Base-by-base conservation (phyloP, 2,797 vertebrate genomes). In the Psittacula derbiana region DNA sequence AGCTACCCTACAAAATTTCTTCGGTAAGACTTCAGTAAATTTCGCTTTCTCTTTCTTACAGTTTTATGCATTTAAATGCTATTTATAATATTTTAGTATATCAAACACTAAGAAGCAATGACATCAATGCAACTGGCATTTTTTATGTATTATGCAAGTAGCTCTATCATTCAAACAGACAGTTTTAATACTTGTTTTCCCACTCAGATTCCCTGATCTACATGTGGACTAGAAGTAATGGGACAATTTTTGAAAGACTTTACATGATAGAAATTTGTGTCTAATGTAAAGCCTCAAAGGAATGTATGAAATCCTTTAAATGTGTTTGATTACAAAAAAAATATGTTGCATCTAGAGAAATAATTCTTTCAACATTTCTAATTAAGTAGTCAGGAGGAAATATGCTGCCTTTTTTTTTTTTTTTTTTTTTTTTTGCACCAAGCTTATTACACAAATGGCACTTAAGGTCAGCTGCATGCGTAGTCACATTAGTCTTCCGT, bases 311-410 rank as follows among this genome's bases (percentile, higher is more conserved):
- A 74, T 85, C 21, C 41, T 95, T 84, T 87, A 80, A 44, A 33
- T 69, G n/a, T 70, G 27, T 82, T 62, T 92, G 52, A 73, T 91
- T 52, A 57, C 17, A 83, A 92, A 74, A 57, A 57, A 91, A 81
- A 66, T 73, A 71, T 82, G 23, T 75, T 73, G 19, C 36, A 60
- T 61, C 61, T 78, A 61, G 50, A 88, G 55, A 91, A 92, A 67
- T 12, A 53, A 49, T 57, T 49, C 20, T 95, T 83, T 89, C 40
- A 93, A 53, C 30, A 30, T 62, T 65, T 86, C 41, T 83, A 74
- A 79, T 88, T 66, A 93, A 83, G 71, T 82, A 81, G 33, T 93
- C 50, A 67, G 16, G 33, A 91, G 43, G 64, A 92, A 81, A 87
- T 49, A 61, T 30, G 20, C n/a, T 72, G 21, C n/a, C 36, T 38